Conservation (phyloP, 2,888 invertebrate species). For the Acleris holmiana region DNA sequence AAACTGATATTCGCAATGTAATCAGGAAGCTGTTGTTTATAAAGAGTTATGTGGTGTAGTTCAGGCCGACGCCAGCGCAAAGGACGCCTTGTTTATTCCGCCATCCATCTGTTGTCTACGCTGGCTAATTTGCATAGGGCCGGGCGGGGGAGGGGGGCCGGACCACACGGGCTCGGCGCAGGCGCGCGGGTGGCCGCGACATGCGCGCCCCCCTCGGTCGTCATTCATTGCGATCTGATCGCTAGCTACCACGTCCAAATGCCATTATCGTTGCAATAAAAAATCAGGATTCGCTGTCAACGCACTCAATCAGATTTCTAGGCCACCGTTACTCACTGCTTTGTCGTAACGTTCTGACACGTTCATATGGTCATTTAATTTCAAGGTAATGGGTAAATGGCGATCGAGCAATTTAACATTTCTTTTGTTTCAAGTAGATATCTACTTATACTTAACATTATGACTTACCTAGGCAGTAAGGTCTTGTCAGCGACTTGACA, state of each 20-base stretch:
- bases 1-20: conserved; percentile 7
- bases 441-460: too few species aligned
- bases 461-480: too few species aligned
- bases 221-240: conserved; percentile 83
- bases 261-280: conserved; percentile 78
- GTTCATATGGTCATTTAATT: too few species aligned
- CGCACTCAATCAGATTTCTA: too few species aligned
- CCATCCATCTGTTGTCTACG: conserved; percentile 84
- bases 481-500: too few species aligned
- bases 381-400: too few species aligned
- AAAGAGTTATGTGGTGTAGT: conserved; percentile 30
- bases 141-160: conserved; percentile 56
- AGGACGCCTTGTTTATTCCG: conserved; percentile 82
- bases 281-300: conserved; percentile 53
- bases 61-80: conserved; percentile 56
- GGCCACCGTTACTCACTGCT: too few species aligned
- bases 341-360: too few species aligned
- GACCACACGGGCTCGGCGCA: conserved; percentile 84
- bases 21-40: conserved; percentile 17
- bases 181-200: conserved; percentile 84
- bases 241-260: conserved; percentile 76
- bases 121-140: conserved; percentile 83
- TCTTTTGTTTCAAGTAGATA: too few species aligned
- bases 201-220: conserved; percentile 69
- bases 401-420: too few species aligned